Percentiles rank a stretch among this genome's conserved stretches.
Conservation (phyloP, 2,113 vertebrate species). For the Bettongia penicillata region DNA sequence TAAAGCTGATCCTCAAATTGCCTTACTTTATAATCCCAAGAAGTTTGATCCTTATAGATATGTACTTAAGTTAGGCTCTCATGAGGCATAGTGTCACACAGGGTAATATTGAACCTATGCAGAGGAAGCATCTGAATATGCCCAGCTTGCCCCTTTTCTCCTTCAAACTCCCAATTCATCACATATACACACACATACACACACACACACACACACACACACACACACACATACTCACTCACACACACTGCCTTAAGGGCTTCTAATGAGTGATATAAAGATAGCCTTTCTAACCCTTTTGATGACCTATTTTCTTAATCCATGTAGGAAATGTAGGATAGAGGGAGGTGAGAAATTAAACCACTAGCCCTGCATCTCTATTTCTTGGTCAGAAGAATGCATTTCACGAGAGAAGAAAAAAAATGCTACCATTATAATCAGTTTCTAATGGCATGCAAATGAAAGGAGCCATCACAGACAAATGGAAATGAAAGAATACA, state of each 20-base stretch:
- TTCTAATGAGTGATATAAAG: background rate
- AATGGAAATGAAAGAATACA: rapidly evolving
- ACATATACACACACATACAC: rapidly evolving
- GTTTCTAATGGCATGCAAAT: background rate
- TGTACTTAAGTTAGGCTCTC: too few species aligned
- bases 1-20: background rate
- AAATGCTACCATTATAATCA: rapidly evolving
- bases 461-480: rapidly evolving
- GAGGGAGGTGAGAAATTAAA: rapidly evolving
- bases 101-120: too few species aligned
- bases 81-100: rapidly evolving
- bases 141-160: rapidly evolving
- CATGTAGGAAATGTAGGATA: rapidly evolving
- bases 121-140: background rate
- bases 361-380: background rate
- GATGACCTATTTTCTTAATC: rapidly evolving
- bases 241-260: rapidly evolving
- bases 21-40: background rate
- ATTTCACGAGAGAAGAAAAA: background rate
- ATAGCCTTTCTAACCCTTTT: rapidly evolving
- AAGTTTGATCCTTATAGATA: background rate
- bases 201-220: rapidly evolving
- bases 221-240: rapidly evolving
- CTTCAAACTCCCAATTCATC: rapidly evolving
- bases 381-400: background rate